Evolutionary conservation across 2,888 invertebrate genomes (phyloP).

Genomic region (Thecocarcelia acutangulata): DNA sequence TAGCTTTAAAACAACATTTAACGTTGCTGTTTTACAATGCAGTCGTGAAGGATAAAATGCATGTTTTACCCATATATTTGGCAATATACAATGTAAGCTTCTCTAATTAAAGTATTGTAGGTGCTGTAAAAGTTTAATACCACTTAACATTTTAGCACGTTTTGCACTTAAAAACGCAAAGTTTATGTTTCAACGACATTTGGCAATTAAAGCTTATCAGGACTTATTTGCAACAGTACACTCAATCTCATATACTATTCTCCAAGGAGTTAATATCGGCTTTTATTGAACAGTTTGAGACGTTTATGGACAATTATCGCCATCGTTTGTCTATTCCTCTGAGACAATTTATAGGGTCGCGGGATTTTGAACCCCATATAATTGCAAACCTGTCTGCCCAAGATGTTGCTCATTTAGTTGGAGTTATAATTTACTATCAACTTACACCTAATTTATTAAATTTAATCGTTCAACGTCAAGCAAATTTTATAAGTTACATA

Average conservation of each 20-base stretch:
- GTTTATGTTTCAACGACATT: conserved; percentile 81
- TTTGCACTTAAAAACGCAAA: conserved; percentile 69
- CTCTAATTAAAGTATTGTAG: background rate
- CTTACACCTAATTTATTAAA: conserved; percentile 78
- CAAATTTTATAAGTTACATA: conserved; percentile 77
- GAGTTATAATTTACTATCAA: conserved; percentile 78
- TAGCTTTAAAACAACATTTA: conserved; percentile 83
- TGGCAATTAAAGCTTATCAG: conserved; percentile 90
- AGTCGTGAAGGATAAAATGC: conserved; percentile 89
- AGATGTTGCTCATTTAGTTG: conserved; percentile 76
- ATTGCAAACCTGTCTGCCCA: conserved; percentile 72
- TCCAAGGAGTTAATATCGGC: conserved; percentile 79
- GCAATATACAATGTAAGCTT: conserved; percentile 85
- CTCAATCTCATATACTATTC: conserved; percentile 75
- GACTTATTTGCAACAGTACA: conserved; percentile 80
- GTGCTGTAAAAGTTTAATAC: background rate
- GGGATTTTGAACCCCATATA: conserved; percentile 73
- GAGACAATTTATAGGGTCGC: conserved; percentile 76
- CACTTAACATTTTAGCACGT: conserved; percentile 71
- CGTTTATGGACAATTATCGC: conserved; percentile 74
- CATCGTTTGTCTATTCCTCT: conserved; percentile 72
- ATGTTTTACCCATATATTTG: conserved; percentile 88
- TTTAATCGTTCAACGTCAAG: conserved; percentile 74
- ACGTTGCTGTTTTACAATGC: conserved; percentile 90
- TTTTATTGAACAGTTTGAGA: conserved; percentile 76